Percentiles rank a stretch among this genome's conserved stretches.
Evolutionary conservation across 2,113 vertebrate species (phyloP).

Genomic region (Petromus typicus): DNA sequence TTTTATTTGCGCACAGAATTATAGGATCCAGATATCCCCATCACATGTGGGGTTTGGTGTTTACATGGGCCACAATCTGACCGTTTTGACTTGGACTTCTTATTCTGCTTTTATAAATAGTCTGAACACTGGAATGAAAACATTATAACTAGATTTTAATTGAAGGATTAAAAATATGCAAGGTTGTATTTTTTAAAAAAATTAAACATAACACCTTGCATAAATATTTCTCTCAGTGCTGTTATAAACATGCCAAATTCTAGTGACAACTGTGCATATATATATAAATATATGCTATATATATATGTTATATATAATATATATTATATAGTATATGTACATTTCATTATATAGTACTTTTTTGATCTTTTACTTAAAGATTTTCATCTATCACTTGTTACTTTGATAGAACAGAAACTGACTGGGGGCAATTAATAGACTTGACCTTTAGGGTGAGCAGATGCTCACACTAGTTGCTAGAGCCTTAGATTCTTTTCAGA

Average conservation of each 20-base stretch:
- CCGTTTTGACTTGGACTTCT: background rate
- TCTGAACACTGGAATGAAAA: slow-evolving; percentile 17
- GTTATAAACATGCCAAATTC: slow-evolving; percentile 1
- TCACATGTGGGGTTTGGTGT: background rate
- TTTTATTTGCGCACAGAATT: background rate
- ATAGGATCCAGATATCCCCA: background rate
- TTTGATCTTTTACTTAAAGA: slow-evolving; percentile 47
- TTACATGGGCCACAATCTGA: background rate
- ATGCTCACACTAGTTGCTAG: background rate
- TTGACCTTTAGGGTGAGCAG: slow-evolving; percentile 28
- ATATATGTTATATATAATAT: no score
- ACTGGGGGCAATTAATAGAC: slow-evolving; percentile 71
- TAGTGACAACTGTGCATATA: background rate
- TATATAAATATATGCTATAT: background rate
- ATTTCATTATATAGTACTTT: background rate
- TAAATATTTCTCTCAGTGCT: slow-evolving; percentile 25
- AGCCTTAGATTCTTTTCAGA: slow-evolving; percentile 60
- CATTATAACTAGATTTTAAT: slow-evolving; percentile 47
- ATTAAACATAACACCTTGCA: background rate
- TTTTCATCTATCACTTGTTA: slow-evolving; percentile 3
- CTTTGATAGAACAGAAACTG: slow-evolving; percentile 48
- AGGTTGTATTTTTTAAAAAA: background rate
- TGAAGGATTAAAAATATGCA: slow-evolving; percentile 15
- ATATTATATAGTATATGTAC: no score
- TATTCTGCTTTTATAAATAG: slow-evolving; percentile 29